phyloP scores from a whole-genome alignment of 2,113 vertebrate species.

The Takifugu bimaculatus region DNA sequence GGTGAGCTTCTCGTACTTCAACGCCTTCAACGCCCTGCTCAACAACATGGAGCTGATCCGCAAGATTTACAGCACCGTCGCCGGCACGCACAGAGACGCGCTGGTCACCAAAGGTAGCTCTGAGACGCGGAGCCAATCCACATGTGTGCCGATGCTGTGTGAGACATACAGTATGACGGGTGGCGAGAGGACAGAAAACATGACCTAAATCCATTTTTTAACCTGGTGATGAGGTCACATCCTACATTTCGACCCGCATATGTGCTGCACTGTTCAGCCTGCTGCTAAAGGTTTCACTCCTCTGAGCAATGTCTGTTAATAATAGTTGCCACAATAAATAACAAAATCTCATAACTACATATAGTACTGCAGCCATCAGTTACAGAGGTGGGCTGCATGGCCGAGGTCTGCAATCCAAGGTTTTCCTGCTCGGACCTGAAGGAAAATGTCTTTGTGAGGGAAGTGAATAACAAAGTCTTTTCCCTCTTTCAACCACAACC shows the following conservation, averaged over 20 bases:
- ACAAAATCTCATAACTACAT: constrained; percentile 10
- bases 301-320: constrained; percentile 27
- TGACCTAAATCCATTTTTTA: constrained; percentile 57
- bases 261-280: constrained; percentile 36
- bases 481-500: constrained; percentile 38
- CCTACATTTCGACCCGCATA: constrained; percentile 41
- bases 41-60: constrained; percentile 98
- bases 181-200: constrained; percentile 57
- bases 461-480: constrained; percentile 41
- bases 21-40: constrained; percentile 94
- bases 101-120: constrained; percentile 92
- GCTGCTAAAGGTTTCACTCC: constrained; percentile 31
- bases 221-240: constrained; percentile 44
- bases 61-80: constrained; percentile 95
- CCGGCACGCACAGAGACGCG: constrained; percentile 84
- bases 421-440: constrained; percentile 24
- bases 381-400: constrained; percentile 6
- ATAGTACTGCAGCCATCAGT: constrained; percentile 5
- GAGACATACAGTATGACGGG: constrained; percentile 49
- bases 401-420: constrained; percentile 14
- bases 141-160: constrained; percentile 11
- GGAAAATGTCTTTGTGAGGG: constrained; percentile 27
- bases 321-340: constrained; percentile 13
- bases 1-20: constrained; percentile 99
- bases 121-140: constrained; percentile 1